Percentiles rank a stretch among this genome's conserved stretches.
Evolutionary conservation across 2,797 vertebrate species (phyloP).

Genomic region (Vireo griseus): DNA sequence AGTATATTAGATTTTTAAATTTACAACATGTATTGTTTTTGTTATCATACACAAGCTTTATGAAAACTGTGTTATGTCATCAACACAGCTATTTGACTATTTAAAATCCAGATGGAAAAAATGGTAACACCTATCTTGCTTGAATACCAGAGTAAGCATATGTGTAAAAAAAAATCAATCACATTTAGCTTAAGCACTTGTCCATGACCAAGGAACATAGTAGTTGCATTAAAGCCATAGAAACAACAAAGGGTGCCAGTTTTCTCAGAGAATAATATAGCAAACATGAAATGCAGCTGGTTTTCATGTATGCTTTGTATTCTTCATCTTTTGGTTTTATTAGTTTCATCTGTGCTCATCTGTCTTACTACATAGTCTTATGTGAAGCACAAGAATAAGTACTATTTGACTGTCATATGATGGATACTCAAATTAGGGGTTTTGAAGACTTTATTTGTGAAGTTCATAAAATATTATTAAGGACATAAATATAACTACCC

Average conservation of each 20-base stretch:
- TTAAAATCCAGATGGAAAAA: background rate
- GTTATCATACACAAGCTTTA: background rate
- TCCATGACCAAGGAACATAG: background rate
- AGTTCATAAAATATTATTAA: background rate
- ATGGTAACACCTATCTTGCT: background rate
- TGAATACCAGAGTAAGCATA: background rate
- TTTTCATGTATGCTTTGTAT: background rate
- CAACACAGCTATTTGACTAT: background rate
- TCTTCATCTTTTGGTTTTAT: background rate
- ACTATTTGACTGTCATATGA: background rate
- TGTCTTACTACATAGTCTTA: background rate
- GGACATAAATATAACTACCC: background rate
- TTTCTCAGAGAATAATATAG: background rate
- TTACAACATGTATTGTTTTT: fast-evolving
- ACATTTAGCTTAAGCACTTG: background rate
- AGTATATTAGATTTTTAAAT: background rate
- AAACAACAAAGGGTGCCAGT: background rate
- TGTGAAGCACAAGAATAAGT: background rate
- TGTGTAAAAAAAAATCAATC: background rate
- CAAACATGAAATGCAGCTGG: background rate
- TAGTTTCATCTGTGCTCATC: background rate
- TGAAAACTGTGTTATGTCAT: background rate
- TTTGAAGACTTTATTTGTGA: background rate
- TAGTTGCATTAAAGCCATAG: background rate
- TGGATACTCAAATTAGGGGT: background rate